These are phyloP conservation scores for Hipparchia semele DNA, from an alignment of 2,888 invertebrate genomes.

Conservation along the genomic window DNA sequence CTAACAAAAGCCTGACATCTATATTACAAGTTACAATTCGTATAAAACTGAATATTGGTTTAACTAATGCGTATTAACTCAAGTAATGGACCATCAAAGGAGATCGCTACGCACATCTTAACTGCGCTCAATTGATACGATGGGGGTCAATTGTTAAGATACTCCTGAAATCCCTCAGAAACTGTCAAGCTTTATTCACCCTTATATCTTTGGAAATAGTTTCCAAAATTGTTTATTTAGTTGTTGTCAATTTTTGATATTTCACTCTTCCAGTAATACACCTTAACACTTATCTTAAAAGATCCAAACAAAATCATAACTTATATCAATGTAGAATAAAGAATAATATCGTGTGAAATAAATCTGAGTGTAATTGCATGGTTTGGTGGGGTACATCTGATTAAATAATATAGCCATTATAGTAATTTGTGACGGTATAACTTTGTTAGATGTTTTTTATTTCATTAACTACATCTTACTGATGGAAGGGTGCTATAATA, in stretches of 20 bases:
- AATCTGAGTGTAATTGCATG: constrained; percentile 13
- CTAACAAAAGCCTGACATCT: constrained; percentile 15
- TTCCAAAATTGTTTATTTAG: constrained; percentile 7
- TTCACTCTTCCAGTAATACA: constrained; percentile 11
- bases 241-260: constrained; percentile 16
- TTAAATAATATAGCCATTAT: constrained; percentile 42
- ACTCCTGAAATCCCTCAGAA: constrained; percentile 25
- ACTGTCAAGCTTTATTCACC: constrained; percentile 16
- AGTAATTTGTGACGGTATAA: constrained; percentile 46
- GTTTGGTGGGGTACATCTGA: constrained; percentile 28
- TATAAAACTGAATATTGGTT: constrained; percentile 29
- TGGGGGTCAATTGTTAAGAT: constrained; percentile 66
- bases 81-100: constrained; percentile 55
- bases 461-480: constrained; percentile 34
- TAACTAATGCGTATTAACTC: constrained; percentile 51
- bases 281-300: constrained; percentile 23
- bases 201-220: constrained; percentile 26
- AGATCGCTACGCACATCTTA: constrained; percentile 59
- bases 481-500: constrained; percentile 38
- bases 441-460: constrained; percentile 51
- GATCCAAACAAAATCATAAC: constrained; percentile 10
- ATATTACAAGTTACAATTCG: constrained; percentile 16
- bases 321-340: constrained; percentile 20
- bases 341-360: constrained; percentile 20
- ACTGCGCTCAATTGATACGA: constrained; percentile 59